Conservation (phyloP, 2,888 invertebrate species). For the Calameuta pallipes region DNA sequence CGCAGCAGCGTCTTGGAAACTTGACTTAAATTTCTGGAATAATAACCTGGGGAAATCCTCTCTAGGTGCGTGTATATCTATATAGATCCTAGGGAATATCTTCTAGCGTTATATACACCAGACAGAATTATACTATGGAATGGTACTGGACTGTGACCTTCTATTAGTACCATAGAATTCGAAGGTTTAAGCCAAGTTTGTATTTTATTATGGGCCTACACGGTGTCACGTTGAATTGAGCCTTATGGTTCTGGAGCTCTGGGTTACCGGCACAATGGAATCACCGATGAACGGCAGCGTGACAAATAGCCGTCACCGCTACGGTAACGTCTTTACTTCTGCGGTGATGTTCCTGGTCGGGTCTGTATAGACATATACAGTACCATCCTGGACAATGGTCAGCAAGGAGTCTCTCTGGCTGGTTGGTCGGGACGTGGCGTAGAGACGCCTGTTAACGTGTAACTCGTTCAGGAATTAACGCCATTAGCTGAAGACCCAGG, state of each 20-base stretch:
- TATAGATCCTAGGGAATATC: not conserved
- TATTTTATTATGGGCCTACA: not conserved
- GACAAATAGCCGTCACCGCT: slow-evolving; percentile 31
- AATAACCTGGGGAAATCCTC: not conserved
- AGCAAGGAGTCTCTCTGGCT: not conserved
- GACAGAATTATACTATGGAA: not conserved
- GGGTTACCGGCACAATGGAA: slow-evolving; percentile 1
- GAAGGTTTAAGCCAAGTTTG: not conserved
- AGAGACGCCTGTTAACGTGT: slow-evolving; percentile 25
- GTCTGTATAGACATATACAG: not conserved
- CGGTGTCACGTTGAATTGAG: not conserved
- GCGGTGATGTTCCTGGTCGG: not conserved
- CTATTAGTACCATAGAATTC: not conserved
- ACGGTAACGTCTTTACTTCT: slow-evolving; percentile 34
- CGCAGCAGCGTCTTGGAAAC: slow-evolving; percentile 13
- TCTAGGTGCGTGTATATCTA: not conserved
- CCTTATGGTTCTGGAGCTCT: not conserved
- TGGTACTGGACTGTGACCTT: not conserved
- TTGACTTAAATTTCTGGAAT: not conserved
- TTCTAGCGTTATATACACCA: not conserved
- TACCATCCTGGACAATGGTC: slow-evolving; percentile 2
- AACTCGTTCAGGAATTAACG: slow-evolving; percentile 43
- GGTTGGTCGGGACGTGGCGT: slow-evolving; percentile 13
- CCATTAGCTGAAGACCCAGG: slow-evolving; percentile 36
- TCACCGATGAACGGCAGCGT: slow-evolving; percentile 16